Percentiles rank a stretch among this genome's conserved stretches.
phyloP scores from a whole-genome alignment of 2,113 vertebrate species.

The Eptesicus fuscus region DNA sequence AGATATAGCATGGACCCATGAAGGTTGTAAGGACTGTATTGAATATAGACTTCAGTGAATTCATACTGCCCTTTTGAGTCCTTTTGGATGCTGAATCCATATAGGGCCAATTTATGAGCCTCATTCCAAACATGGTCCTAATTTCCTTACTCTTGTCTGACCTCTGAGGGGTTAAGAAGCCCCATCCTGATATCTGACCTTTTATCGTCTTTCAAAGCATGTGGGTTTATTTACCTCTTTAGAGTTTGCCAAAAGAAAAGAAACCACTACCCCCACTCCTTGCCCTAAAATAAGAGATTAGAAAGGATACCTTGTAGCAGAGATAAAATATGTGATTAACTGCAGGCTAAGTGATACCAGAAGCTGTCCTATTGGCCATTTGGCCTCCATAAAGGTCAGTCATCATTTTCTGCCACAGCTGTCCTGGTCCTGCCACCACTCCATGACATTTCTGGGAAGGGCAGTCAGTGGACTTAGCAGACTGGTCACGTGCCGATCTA shows the following conservation, averaged over 20 bases:
- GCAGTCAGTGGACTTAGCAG: background rate
- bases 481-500: background rate
- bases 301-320: background rate
- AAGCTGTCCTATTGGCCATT: background rate
- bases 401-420: background rate
- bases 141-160: background rate
- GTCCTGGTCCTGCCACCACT: background rate
- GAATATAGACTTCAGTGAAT: background rate
- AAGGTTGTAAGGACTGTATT: background rate
- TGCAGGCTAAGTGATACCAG: conserved; percentile 8
- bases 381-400: background rate
- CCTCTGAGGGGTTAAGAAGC: background rate
- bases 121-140: background rate
- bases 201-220: background rate
- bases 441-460: background rate
- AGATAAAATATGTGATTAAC: conserved; percentile 36
- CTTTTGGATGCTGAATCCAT: background rate
- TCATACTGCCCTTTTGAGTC: background rate
- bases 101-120: background rate
- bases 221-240: background rate
- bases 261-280: background rate
- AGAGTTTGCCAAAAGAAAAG: conserved; percentile 20
- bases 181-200: background rate
- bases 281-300: conserved; percentile 30
- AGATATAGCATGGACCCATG: background rate